Conservation (phyloP, 1,140 invertebrate species). For the Uloborus diversus region DNA sequence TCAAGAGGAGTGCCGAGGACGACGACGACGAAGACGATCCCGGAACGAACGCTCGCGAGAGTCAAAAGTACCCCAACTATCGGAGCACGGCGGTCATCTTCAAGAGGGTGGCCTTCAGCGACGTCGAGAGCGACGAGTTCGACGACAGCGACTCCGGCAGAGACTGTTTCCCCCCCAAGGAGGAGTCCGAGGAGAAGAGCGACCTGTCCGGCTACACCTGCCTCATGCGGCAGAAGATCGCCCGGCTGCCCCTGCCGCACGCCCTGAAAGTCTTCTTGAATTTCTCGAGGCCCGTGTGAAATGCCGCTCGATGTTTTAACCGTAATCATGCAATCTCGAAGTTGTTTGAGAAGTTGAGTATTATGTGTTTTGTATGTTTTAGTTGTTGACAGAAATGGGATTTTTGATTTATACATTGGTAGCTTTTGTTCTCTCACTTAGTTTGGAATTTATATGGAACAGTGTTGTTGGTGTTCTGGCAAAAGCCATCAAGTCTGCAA, state of each 20-base stretch:
- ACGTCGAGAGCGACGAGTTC: conserved; percentile 52
- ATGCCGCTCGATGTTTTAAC: no score
- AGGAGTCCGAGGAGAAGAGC: conserved; percentile 26
- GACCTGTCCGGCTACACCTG: conserved; percentile 58
- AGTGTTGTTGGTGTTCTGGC: no score
- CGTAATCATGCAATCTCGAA: no score
- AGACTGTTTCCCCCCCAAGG: conserved; percentile 6
- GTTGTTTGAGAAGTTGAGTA: no score
- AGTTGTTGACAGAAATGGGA: no score
- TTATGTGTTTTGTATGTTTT: no score
- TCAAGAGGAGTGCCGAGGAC: conserved; percentile 25
- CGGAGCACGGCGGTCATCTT: conserved; percentile 41
- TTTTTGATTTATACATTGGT: no score
- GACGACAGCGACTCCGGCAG: conserved; percentile 30
- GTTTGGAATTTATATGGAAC: no score
- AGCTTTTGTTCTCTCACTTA: no score
- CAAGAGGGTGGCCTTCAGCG: conserved; percentile 52
- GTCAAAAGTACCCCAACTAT: neutral
- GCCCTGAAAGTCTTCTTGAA: conserved; percentile 70
- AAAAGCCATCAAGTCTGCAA: no score
- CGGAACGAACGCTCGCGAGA: neutral
- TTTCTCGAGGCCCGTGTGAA: conserved; percentile 63
- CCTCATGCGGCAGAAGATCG: conserved; percentile 70
- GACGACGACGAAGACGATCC: neutral
- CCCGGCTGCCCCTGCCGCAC: conserved; percentile 69